Base-by-base conservation (phyloP, 2,797 vertebrate species). In the Chlorospingus flavigularis region DNA sequence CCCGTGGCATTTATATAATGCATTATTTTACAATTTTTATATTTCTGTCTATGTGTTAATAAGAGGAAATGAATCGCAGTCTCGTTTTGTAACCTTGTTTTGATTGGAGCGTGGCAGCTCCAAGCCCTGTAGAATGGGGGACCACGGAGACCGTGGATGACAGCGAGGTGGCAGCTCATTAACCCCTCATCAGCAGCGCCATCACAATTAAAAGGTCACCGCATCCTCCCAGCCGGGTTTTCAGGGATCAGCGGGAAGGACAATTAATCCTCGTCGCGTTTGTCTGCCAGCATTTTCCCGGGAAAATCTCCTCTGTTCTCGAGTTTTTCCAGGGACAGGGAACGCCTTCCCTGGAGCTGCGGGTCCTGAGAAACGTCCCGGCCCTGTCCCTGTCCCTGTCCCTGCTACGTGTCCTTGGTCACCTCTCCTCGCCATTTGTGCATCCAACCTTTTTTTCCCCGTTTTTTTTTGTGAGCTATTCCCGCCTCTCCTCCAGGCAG, bases 241-340 rank as follows among this genome's bases (percentile, higher is more conserved):
- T 5, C 70, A 13, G 53, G n/a, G 40, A 57, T 23, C 53, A 18
- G 31, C 25, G 6, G 25, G 11, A 45, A 37, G 71, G 54, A 55
- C 20, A 19, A 39, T 31, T 12, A 7, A 58, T 31, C 43, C 71
- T 15, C 12, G 7, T 21, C 7, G 33, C 12, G 1, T 35, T 55
- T 20, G 0, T 5, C 40, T 30, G 23, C 12, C 33, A 9, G 54
- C 11, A 1, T 37, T 58, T 58, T 58, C n/a, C 17, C 8, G 26
- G 37, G 13, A 15, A 10, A 0, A 51, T 26, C 60, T 39, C 33
- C 1, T 3, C 11, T 15, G 1, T 23, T 74, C 45, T 71, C 3
- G 48, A 43, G 19, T 43, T 30, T 18, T 63, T 53, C 48, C 73
- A 31, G 21, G 17, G 35, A 14, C 17, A 12, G 45, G 72, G 43